These are phyloP conservation scores for Priocnemis perturbator DNA, from an alignment of 2,888 invertebrate species.

Conservation along the genomic window DNA sequence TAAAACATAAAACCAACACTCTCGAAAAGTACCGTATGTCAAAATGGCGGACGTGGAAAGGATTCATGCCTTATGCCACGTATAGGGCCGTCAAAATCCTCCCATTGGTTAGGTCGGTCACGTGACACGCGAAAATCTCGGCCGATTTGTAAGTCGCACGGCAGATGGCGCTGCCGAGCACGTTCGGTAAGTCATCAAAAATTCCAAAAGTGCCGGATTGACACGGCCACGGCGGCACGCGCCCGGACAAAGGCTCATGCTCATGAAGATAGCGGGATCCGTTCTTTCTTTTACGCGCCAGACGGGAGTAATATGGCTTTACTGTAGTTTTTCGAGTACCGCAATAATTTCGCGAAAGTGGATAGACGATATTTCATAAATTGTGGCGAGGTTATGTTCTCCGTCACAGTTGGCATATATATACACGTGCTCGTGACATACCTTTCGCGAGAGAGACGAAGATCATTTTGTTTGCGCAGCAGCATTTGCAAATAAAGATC, in stretches of 20 bases:
- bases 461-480: neutral
- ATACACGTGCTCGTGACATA: too few species aligned
- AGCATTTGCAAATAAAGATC: neutral
- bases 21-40: constrained; percentile 85
- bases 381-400: too few species aligned
- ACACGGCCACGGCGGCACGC: neutral
- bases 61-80: constrained; percentile 84
- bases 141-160: neutral
- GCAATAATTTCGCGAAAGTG: too few species aligned
- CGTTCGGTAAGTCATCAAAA: constrained; percentile 34
- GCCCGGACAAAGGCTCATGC: constrained; percentile 2
- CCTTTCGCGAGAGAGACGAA: neutral
- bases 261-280: neutral
- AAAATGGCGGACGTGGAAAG: constrained; percentile 90
- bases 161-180: constrained; percentile 34
- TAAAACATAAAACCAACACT: constrained; percentile 83
- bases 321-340: too few species aligned
- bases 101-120: constrained; percentile 63
- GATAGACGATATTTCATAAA: too few species aligned
- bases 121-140: constrained; percentile 50
- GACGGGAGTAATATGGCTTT: too few species aligned
- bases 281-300: neutral
- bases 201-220: constrained; percentile 32
- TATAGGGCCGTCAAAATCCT: constrained; percentile 78
- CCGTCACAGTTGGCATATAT: neutral